phyloP scores from a whole-genome alignment of 2,113 vertebrate genomes.

The Mixornis gularis region DNA sequence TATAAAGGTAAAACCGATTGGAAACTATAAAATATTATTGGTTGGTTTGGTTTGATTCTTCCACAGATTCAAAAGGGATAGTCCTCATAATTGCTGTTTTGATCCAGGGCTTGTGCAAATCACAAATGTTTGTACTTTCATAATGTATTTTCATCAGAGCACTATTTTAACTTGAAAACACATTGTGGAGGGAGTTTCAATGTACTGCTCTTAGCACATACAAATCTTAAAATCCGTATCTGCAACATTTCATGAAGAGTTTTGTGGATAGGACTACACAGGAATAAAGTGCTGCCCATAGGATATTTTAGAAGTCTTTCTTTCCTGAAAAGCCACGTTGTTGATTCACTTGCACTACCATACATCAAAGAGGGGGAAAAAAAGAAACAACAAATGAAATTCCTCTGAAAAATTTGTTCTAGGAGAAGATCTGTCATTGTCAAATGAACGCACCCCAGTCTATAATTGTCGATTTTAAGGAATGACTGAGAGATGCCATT shows the following conservation, averaged over 20 bases:
- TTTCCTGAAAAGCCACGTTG: neutral
- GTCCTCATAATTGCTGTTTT: neutral
- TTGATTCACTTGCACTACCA: neutral
- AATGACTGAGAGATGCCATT: neutral
- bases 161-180: neutral
- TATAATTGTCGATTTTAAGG: neutral
- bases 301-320: neutral
- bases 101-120: neutral
- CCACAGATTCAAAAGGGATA: neutral
- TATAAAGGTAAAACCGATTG: neutral
- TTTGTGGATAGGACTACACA: neutral
- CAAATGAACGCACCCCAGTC: neutral
- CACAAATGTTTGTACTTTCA: neutral
- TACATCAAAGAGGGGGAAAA: neutral
- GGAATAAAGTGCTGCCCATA: neutral
- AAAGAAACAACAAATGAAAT: neutral
- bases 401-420: conserved; percentile 2
- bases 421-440: neutral
- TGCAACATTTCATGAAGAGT: neutral
- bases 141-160: neutral
- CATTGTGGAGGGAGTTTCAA: neutral
- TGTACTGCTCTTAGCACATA: neutral
- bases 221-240: neutral
- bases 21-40: neutral
- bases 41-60: neutral